Evolutionary conservation across 2,797 vertebrate species (phyloP).

Genomic region (Catharus ustulatus): DNA sequence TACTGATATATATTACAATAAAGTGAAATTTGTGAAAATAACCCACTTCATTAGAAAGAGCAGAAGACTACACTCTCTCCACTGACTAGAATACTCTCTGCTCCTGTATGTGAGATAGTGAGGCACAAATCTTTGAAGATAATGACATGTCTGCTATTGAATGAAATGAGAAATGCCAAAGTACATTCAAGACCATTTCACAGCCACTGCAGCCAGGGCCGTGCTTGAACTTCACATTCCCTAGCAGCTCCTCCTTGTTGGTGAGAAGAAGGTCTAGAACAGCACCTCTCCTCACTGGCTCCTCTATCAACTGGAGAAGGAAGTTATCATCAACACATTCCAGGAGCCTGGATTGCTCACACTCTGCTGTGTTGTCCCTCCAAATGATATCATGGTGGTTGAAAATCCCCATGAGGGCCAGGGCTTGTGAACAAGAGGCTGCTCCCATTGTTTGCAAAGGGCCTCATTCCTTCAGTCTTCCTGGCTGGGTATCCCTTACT

Average conservation of each 20-base stretch:
- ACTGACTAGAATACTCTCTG: neutral
- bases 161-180: neutral
- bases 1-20: neutral
- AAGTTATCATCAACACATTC: neutral
- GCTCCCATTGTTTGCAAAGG: neutral
- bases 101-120: neutral
- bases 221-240: neutral
- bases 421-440: neutral
- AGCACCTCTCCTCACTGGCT: neutral
- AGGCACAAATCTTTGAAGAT: neutral
- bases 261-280: neutral
- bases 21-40: neutral
- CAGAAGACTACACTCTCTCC: neutral
- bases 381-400: neutral
- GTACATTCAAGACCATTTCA: neutral
- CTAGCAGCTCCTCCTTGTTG: neutral
- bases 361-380: neutral
- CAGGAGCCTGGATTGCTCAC: neutral
- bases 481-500: neutral
- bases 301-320: neutral
- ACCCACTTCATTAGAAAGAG: neutral
- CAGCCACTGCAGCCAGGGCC: neutral
- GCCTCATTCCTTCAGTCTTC: neutral
- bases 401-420: neutral
- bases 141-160: neutral